phyloP scores from a whole-genome alignment of 2,113 vertebrate genomes.

The Labrus mixtus region DNA sequence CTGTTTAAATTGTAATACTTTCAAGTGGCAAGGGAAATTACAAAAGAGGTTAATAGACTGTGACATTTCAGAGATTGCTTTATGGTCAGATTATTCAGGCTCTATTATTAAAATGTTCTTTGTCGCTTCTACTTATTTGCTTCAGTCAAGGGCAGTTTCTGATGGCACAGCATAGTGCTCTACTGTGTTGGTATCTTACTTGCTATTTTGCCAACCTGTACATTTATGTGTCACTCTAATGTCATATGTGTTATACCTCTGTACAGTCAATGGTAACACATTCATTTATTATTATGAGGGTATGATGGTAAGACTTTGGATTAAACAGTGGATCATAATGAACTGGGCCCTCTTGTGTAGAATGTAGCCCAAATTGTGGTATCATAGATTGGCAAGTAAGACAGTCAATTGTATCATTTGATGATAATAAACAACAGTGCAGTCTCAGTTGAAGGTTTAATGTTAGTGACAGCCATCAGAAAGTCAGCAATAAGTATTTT shows the following conservation, averaged over 20 bases:
- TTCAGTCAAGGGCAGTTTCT: conserved; percentile 1
- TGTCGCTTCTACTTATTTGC: conserved; percentile 30
- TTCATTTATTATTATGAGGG: neutral
- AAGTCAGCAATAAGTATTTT: too few relatives aligned
- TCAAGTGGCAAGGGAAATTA: conserved; percentile 45
- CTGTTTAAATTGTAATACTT: conserved; percentile 29
- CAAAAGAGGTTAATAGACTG: conserved; percentile 53
- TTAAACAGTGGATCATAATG: too few relatives aligned
- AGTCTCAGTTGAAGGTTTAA: too few relatives aligned
- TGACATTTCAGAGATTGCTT: conserved; percentile 59
- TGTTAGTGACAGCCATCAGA: too few relatives aligned
- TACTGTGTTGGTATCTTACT: neutral
- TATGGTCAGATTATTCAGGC: conserved; percentile 49
- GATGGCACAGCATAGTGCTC: neutral
- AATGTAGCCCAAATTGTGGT: too few relatives aligned
- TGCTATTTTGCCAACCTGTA: neutral
- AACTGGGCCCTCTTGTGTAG: too few relatives aligned
- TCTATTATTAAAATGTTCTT: conserved; percentile 22
- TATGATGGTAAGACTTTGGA: neutral
- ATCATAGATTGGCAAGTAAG: too few relatives aligned
- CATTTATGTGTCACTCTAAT: neutral
- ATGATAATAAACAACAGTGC: too few relatives aligned
- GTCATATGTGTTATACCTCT: neutral
- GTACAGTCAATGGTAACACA: neutral
- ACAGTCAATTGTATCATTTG: too few relatives aligned